Evolutionary conservation across 2,888 invertebrate species (phyloP), one percentile per base, ranked within the genome.

Genomic region (Anaspis maculata): DNA sequence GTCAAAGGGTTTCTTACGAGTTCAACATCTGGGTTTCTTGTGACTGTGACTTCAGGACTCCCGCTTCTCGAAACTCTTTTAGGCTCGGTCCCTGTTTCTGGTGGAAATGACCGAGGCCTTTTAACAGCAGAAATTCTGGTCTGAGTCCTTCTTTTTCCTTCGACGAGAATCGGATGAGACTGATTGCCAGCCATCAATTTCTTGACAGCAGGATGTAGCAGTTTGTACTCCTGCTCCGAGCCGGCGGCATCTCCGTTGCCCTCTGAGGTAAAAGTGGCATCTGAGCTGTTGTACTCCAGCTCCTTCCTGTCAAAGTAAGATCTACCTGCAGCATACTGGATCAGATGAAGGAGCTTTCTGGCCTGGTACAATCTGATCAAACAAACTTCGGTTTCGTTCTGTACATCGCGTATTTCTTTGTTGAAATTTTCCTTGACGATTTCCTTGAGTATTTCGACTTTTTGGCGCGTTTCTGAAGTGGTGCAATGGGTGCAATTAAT

Each of bases 201-300:
- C 36, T 80, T 79, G 0, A 86, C 66, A 0, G 88, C 81, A 0
- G 88, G 88, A 65, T 89, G 89, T 27, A 88, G 71, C 3, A 70
- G n/a, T n/a, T n/a, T n/a, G n/a, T n/a, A n/a, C n/a, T n/a, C n/a
- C n/a, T n/a, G n/a, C n/a, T n/a, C n/a, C n/a, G n/a, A n/a, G 27
- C 52, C 42, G 13, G 19, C 5, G 19, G 19, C 19, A 19, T 9
- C 9, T 6, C 19, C 9, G 19, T 19, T 19, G 5, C 19, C 9
- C 19, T 5, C 19, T n/a, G 39, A 26, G 25, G 25, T 39, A 15
- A 35, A 44, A 2, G 45, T 32, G 26, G 65, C 59, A 25, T 65
- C 62, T 1, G 48, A 46, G 7, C 62, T 60, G 12, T 62, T 56
- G 23, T 64, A 54, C 30, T 66, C 64, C 32, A 73, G 61, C 46